phyloP scores from a whole-genome alignment of 2,888 invertebrate species.

The Arctia plantaginis region DNA sequence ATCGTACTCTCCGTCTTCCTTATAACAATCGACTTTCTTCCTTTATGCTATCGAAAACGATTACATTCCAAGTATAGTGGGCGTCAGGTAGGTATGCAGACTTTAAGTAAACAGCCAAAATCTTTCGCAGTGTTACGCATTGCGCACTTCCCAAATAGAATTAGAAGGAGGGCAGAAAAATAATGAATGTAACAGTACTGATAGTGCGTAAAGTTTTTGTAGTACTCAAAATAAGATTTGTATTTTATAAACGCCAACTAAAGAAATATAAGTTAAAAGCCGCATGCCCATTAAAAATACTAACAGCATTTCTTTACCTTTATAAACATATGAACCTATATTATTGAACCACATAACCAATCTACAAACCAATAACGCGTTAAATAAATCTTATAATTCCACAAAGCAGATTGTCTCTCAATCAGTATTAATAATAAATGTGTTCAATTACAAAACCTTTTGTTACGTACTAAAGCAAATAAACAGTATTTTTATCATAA shows the following conservation, averaged over 20 bases:
- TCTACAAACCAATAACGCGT: not conserved
- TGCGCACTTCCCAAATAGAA: not conserved
- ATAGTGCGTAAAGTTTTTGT: not conserved
- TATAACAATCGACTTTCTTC: too few relatives aligned
- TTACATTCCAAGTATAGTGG: too few relatives aligned
- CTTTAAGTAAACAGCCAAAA: not conserved
- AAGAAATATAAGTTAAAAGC: too few relatives aligned
- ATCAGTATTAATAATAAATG: constrained; percentile 1
- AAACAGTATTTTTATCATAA: constrained; percentile 42
- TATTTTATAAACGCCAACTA: too few relatives aligned
- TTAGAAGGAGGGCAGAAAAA: not conserved
- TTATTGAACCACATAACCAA: not conserved
- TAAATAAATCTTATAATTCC: constrained; percentile 1
- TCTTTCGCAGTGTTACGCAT: not conserved
- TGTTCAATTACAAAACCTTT: constrained; percentile 26
- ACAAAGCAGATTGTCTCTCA: constrained; percentile 6
- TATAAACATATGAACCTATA: not conserved
- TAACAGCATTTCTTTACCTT: too few relatives aligned
- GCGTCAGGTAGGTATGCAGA: not conserved
- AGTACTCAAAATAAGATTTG: not conserved
- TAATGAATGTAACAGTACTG: not conserved
- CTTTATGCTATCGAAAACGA: too few relatives aligned
- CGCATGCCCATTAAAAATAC: not conserved
- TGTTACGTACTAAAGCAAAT: constrained; percentile 19
- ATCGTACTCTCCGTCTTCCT: too few relatives aligned